Evolutionary conservation across 2,113 vertebrate genomes (phyloP), one percentile per base, ranked within the genome.

Genomic region (Gavia stellata): DNA sequence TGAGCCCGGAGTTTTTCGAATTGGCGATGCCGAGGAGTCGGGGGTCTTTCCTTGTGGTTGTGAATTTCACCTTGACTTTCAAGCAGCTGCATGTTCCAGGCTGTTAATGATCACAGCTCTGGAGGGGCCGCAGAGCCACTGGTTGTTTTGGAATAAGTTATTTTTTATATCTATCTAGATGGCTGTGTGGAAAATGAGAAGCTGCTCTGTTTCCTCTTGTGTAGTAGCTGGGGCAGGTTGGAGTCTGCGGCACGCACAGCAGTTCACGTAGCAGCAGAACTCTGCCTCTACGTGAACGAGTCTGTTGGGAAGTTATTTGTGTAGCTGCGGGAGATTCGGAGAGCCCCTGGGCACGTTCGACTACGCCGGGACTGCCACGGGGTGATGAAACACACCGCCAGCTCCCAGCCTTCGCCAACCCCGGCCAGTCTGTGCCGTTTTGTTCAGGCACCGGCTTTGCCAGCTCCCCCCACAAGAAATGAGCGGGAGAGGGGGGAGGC

Each of bases 321-420:
- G 66, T 5, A 2, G 15, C 81, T 29, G 59, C 1, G 1, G 44
- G 18, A 44, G 50, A 6, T 25, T 29, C 6, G 3, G 28, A 40
- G 67, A 47, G 25, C 34, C 40, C 38, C 12, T 5, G 4, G 34
- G 61, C 29, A 3, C 1, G 17, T 53, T 44, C 2, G 10, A 53
- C 25, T 25, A 4, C 20, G 2, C 34, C 5, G 1, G 38, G 70
- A 75, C 5, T 23, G 38, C 85, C 34, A 1, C 3, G 1, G 45
- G 38, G 44, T 4, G 67, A 26, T 21, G 31, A 21, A 31, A 42
- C 21, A 2, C 40, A 4, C 59, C 40, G 1, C 16, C 36, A 3
- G 49, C 42, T n/a, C 75, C 74, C n/a, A 3, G 65, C 40, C 28
- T 12, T 16, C 10, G 4, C 59, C 31, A 18, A 3, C 8, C 78